These are phyloP conservation scores for Lysandra coridon DNA, from an alignment of 2,888 invertebrate species.

Conservation along the genomic window DNA sequence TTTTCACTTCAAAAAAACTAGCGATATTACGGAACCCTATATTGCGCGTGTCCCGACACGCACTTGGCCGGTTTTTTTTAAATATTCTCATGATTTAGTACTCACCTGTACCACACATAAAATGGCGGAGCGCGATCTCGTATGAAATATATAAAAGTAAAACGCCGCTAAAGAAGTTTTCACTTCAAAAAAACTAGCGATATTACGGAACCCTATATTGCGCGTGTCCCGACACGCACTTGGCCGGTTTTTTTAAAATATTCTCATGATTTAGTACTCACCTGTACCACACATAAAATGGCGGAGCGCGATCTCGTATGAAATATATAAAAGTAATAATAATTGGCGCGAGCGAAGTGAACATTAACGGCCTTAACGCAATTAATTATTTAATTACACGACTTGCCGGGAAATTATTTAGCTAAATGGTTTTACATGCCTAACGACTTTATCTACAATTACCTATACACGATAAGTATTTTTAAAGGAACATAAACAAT, in stretches of 20 bases:
- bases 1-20: too few species aligned
- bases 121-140: constrained; percentile 20
- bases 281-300: constrained; percentile 9
- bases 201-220: too few species aligned
- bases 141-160: constrained; percentile 30
- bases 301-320: constrained; percentile 20
- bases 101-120: constrained; percentile 6
- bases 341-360: constrained; percentile 24
- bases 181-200: too few species aligned
- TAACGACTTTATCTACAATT: constrained; percentile 17
- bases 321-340: constrained; percentile 29
- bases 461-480: background rate
- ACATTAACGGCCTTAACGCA: constrained; percentile 23
- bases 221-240: too few species aligned
- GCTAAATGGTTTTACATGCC: constrained; percentile 20
- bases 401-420: constrained; percentile 19
- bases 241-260: background rate
- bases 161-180: too few species aligned
- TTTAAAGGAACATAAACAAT: background rate
- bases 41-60: too few species aligned
- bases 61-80: too few species aligned
- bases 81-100: background rate
- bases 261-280: background rate
- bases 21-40: too few species aligned
- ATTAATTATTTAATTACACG: constrained; percentile 24